Base-by-base conservation (phyloP, 2,113 vertebrate genomes). In the Opisthocomus hoazin region DNA sequence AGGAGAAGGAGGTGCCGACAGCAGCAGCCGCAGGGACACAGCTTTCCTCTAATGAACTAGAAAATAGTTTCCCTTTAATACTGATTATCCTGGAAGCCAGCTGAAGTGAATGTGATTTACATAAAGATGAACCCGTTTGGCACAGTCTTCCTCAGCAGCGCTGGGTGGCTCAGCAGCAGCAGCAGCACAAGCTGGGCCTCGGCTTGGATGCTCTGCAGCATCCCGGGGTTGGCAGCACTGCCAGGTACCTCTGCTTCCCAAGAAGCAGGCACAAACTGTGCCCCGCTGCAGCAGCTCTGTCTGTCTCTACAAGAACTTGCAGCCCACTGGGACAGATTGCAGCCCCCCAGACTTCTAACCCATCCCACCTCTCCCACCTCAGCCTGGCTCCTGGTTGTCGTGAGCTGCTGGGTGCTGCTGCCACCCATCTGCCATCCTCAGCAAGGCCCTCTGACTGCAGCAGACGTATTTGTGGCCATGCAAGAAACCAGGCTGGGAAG, bases 1-100 rank as follows among this genome's bases (percentile, higher is more conserved):
- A 96, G 78, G 70, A 77, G 87, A 93, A 74, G 90, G 94, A 88
- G 96, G 90, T 63, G 94, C 87, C 70, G 1, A 27, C 90, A 79
- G 92, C 93, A 93, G 90, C 93, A 93, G 92, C 90, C 66, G 12
- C 88, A 2, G 96, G 90, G 88, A 83, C 71, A 1, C 87, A 94
- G 96, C 94, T 97, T 95, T 97, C 96, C 96, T 95, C 93, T 96
- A 96, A 97, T 96, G 96, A 97, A 90, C 96, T 95, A 96, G 96
- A 96, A 96, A 97, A 97, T 96, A 94, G 96, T 93, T 96, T 95
- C 90, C 96, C 94, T 97, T 96, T 97, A 96, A 95, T 95, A 77
- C 96, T 96, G 96, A 97, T 96, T 95, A 96, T 96, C 96, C 95
- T 94, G 90, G 96, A 88, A 96, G 90, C 87, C 93, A 94, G 96